phyloP scores from a whole-genome alignment of 2,113 vertebrate genomes.

The Euleptes europaea region DNA sequence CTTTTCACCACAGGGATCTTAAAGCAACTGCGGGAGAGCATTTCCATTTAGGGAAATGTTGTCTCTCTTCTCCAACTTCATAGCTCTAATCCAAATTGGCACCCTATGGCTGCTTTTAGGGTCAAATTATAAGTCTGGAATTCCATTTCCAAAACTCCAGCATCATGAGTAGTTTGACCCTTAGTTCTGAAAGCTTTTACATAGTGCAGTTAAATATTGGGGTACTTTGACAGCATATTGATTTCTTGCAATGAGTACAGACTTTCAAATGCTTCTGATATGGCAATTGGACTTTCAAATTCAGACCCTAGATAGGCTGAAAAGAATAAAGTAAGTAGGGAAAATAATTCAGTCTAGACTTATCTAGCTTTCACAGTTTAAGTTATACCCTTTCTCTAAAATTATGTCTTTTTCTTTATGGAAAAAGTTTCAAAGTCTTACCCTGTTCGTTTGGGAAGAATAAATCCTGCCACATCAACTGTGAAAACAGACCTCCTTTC shows the following conservation, averaged over 20 bases:
- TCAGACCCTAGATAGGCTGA: not conserved
- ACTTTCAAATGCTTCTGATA: not conserved
- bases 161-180: not conserved
- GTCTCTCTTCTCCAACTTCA: no score
- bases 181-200: not conserved
- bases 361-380: not conserved
- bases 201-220: not conserved
- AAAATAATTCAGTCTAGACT: not conserved
- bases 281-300: not conserved
- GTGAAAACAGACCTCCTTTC: slow-evolving; percentile 38
- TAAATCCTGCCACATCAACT: not conserved
- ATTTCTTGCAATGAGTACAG: not conserved
- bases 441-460: not conserved
- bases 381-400: not conserved
- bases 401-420: not conserved
- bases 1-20: no score
- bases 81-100: no score
- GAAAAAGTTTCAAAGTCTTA: slow-evolving; percentile 17
- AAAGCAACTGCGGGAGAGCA: no score
- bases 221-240: not conserved
- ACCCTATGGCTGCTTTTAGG: no score
- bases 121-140: no score
- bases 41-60: no score
- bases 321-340: not conserved
- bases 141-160: no score